Percentiles rank a stretch among this genome's conserved stretches.
phyloP scores from a whole-genome alignment of 2,888 invertebrate genomes.

The Eugnorisma glareosa region DNA sequence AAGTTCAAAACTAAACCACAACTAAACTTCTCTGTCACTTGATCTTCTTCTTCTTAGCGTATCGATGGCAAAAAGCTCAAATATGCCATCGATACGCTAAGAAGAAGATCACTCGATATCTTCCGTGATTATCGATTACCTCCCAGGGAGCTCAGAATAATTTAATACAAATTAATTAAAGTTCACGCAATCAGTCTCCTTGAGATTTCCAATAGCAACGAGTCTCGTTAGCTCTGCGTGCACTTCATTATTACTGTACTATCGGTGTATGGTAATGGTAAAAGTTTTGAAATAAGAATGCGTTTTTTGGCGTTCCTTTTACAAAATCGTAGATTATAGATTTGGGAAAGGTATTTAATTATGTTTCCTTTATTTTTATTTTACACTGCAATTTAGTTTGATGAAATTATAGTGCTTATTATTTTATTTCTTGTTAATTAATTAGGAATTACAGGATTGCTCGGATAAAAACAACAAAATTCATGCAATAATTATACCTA shows the following conservation, averaged over 20 bases:
- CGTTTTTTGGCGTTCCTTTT: background rate
- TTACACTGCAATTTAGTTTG: background rate
- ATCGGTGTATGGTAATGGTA: background rate
- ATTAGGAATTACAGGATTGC: background rate
- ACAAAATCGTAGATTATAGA: background rate
- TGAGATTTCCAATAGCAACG: constrained; percentile 49
- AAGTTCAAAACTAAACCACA: too few relatives aligned
- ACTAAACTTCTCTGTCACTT: too few relatives aligned
- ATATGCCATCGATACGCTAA: too few relatives aligned
- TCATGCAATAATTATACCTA: background rate
- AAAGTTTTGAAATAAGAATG: background rate
- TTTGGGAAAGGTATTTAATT: too few relatives aligned
- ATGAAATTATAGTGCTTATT: background rate
- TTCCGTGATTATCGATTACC: too few relatives aligned
- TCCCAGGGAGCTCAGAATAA: too few relatives aligned
- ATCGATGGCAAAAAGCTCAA: too few relatives aligned
- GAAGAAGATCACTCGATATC: too few relatives aligned
- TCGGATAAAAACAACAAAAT: background rate
- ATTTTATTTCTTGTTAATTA: background rate
- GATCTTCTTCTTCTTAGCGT: too few relatives aligned
- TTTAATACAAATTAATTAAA: background rate
- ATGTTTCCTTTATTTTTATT: too few relatives aligned
- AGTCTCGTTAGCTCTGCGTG: constrained; percentile 26
- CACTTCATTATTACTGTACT: background rate
- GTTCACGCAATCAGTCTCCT: constrained; percentile 27